phyloP scores from a whole-genome alignment of 2,113 vertebrate genomes.

The Centropristis striata region DNA sequence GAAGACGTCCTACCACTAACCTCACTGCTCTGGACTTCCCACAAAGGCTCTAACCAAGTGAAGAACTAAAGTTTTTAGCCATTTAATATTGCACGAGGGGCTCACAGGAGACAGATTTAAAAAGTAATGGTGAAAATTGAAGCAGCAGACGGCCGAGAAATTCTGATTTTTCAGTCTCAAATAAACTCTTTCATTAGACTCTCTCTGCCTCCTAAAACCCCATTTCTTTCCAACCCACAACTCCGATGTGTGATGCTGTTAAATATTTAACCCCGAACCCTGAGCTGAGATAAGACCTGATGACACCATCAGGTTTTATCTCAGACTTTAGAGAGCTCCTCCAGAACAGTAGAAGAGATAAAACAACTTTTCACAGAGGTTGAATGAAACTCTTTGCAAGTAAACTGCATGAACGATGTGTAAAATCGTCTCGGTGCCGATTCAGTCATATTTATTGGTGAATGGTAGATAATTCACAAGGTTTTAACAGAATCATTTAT shows the following conservation, averaged over 20 bases:
- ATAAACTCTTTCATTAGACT: background rate
- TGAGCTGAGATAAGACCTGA: background rate
- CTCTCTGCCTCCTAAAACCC: background rate
- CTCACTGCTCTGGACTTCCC: background rate
- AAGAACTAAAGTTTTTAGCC: background rate
- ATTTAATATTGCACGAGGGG: background rate
- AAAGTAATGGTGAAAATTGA: background rate
- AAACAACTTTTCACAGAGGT: background rate
- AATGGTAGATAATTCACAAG: background rate
- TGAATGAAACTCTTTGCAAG: background rate
- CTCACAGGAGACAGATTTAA: background rate
- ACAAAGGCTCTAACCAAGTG: background rate
- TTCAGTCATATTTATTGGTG: background rate
- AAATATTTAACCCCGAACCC: background rate
- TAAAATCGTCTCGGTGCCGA: background rate
- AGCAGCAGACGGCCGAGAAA: background rate
- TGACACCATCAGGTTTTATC: background rate
- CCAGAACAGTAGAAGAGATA: background rate
- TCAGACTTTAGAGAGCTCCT: background rate
- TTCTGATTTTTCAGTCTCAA: background rate
- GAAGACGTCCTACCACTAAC: no score
- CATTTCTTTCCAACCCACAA: background rate
- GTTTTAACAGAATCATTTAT: background rate
- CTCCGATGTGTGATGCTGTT: background rate
- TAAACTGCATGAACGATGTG: background rate